Evolutionary conservation across 2,888 invertebrate genomes (phyloP), one percentile per base, ranked within the genome.

Genomic region (Apamea sordens): DNA sequence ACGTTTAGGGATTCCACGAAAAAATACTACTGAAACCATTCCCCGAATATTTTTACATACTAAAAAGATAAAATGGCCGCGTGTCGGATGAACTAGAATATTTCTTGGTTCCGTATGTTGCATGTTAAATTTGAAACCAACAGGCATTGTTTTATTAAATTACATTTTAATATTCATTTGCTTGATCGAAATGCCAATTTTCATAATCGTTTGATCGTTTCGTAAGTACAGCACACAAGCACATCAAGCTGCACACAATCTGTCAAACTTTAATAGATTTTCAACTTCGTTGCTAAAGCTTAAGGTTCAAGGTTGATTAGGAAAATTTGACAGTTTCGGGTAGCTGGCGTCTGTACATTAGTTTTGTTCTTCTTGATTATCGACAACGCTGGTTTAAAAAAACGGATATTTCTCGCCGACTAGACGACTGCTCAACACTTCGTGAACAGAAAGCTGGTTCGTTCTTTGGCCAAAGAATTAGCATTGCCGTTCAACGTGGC

Each of bases 1-100:
- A 76, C 80, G 70, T 84, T 88, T 79, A 76, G 65, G 77, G 71
- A 76, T 84, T 75, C n/a, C 56, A 77, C 67, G 44, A 79, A 84
- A 86, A 82, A 82, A 76, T 75, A 77, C 67, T 74, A 74, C 76
- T 80, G 74, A 74, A 88, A 88, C 77, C 80, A 73, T 86, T 74
- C 59, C 56, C 72, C 44, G 89, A 88, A 86, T 88, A 88, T 80
- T 82, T 87, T 87, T 79, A 80, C 89, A 89, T 89, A 80, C 73
- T 86, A 82, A 88, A 77, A 79, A 77, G 81, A 82, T 73, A 56
- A 79, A 79, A 70, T 67, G 70, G 72, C 21, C 13, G 69, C 56
- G 69, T 53, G 44, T 44, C 36, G 67, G 59, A 72, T 53, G 41
- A 59, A 71, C 21, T 53, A 28, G n/a, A 67, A 50, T 44, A 13